Conservation (phyloP, 2,888 invertebrate species). For the Thera britannica region DNA sequence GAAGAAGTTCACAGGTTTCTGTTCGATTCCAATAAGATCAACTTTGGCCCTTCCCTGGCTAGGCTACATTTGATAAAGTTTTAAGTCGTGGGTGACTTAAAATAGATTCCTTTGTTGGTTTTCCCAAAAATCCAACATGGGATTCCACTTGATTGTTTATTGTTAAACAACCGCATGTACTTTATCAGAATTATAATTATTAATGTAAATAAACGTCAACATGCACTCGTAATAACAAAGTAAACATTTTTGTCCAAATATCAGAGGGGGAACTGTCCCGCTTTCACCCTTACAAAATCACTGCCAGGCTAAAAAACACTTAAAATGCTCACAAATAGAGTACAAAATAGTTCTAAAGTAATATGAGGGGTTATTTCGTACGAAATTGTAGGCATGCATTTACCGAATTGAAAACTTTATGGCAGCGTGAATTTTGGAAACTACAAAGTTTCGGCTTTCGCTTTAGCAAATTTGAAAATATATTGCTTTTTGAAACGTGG, state of each 20-base stretch:
- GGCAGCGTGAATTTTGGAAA: constrained; percentile 45
- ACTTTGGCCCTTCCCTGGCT: neutral
- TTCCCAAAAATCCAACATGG: neutral
- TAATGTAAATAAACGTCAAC: constrained; percentile 67
- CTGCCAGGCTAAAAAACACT: constrained; percentile 34
- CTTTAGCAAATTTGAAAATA: constrained; percentile 20
- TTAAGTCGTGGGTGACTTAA: neutral
- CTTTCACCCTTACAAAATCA: constrained; percentile 40
- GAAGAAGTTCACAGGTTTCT: neutral
- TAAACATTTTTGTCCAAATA: constrained; percentile 69
- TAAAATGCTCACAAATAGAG: constrained; percentile 19
- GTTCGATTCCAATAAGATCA: too few species aligned
- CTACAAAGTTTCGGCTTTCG: constrained; percentile 22
- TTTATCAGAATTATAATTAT: constrained; percentile 46
- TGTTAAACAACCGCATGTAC: constrained; percentile 23
- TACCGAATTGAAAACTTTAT: constrained; percentile 63
- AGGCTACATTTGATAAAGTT: neutral
- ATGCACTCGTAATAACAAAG: constrained; percentile 63
- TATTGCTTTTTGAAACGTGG: constrained; percentile 10
- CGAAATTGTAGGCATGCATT: constrained; percentile 63
- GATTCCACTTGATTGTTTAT: constrained; percentile 22
- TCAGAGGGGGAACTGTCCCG: constrained; percentile 48
- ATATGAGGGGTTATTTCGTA: constrained; percentile 47
- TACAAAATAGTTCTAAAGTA: constrained; percentile 26
- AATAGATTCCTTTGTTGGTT: neutral